Percentiles rank a stretch among this genome's conserved stretches.
phyloP scores from a whole-genome alignment of 2,888 invertebrate species.

The Nomada fabriciana region DNA sequence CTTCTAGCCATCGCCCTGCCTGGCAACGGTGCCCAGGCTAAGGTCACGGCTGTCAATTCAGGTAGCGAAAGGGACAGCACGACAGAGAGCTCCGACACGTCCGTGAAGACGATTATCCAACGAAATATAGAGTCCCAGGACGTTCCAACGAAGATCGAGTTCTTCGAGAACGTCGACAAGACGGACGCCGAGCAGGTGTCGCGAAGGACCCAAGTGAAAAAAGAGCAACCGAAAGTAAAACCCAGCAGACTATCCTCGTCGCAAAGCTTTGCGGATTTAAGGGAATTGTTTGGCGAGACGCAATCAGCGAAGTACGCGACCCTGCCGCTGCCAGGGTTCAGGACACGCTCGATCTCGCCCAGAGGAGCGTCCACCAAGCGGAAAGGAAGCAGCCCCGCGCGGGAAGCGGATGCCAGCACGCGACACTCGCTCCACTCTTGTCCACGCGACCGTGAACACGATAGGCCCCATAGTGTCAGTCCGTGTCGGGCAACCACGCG shows the following conservation, averaged over 20 bases:
- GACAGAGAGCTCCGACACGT: slow-evolving; percentile 88
- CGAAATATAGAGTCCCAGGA: slow-evolving; percentile 86
- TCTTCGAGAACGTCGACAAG: slow-evolving; percentile 90
- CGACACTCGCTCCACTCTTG: slow-evolving; percentile 82
- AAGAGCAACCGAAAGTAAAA: slow-evolving; percentile 55
- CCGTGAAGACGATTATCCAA: slow-evolving; percentile 89
- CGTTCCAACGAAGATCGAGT: slow-evolving; percentile 91
- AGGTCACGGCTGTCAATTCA: slow-evolving; percentile 83
- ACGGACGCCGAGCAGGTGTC: slow-evolving; percentile 68
- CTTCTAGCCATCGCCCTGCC: slow-evolving; percentile 61
- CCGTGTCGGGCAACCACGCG: slow-evolving; percentile 79
- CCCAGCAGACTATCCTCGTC: slow-evolving; percentile 85
- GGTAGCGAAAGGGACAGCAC: slow-evolving; percentile 90
- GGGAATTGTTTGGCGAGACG: slow-evolving; percentile 93
- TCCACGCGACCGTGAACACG: slow-evolving; percentile 83
- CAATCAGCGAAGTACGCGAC: slow-evolving; percentile 86
- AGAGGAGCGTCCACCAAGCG: slow-evolving; percentile 71
- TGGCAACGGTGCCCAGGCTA: neutral
- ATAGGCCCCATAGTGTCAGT: slow-evolving; percentile 82
- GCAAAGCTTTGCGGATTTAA: slow-evolving; percentile 90
- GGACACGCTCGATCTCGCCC: slow-evolving; percentile 85
- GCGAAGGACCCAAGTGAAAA: slow-evolving; percentile 55
- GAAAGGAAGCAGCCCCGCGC: slow-evolving; percentile 73
- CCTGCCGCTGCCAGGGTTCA: slow-evolving; percentile 16
- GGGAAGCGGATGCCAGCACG: slow-evolving; percentile 66